Evolutionary conservation across 2,888 invertebrate species (phyloP).

Genomic region (Frankliniella intonsa): DNA sequence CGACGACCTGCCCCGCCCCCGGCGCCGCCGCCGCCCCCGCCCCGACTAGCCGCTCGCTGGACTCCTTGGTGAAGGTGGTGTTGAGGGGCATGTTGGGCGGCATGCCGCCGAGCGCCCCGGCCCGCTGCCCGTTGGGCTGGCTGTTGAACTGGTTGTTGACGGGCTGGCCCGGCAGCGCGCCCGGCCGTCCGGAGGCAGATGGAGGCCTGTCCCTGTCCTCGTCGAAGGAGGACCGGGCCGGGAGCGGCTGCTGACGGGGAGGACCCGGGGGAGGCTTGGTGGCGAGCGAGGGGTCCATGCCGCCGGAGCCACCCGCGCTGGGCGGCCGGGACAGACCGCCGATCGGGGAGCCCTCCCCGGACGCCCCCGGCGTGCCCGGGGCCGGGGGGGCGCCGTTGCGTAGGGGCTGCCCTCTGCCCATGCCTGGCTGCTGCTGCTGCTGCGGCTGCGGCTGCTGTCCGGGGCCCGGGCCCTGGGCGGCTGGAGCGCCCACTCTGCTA

Average conservation of each 20-base stretch:
- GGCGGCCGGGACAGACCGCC: neutral
- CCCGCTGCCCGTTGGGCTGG: neutral
- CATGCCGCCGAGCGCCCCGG: neutral
- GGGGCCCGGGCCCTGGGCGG: neutral
- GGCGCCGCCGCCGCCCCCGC: neutral
- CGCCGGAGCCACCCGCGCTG: neutral
- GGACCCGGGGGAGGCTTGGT: neutral
- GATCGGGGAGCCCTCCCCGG: neutral
- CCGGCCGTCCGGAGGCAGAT: neutral
- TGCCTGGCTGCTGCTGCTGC: neutral
- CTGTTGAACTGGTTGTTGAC: neutral
- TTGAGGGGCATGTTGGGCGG: slow-evolving; percentile 7
- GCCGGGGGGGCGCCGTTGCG: slow-evolving; percentile 2
- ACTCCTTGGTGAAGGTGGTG: slow-evolving; percentile 16
- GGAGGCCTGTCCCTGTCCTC: neutral
- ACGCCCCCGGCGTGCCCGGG: neutral
- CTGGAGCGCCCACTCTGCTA: neutral
- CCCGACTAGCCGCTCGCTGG: neutral
- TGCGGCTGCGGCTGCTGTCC: neutral
- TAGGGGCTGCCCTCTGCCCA: slow-evolving; percentile 1
- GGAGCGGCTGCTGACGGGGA: neutral
- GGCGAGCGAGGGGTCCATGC: neutral
- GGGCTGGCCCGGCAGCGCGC: neutral
- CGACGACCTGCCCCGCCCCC: neutral
- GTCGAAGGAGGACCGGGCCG: neutral